These are phyloP conservation scores for Leptogaster cylindrica DNA, from an alignment of 2,888 invertebrate genomes.

Conservation along the genomic window DNA sequence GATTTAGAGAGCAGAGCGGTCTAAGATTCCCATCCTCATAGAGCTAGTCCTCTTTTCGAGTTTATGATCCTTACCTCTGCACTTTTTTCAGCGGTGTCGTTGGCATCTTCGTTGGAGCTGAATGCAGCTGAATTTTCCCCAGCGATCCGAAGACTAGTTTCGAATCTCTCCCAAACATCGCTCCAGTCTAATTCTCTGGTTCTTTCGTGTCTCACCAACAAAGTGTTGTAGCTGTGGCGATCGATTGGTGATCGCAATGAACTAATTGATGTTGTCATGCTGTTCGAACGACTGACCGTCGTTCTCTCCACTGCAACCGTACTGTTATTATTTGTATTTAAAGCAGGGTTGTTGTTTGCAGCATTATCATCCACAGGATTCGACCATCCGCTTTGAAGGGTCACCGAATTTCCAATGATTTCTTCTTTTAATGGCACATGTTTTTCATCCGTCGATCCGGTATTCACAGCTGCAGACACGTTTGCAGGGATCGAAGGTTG, in stretches of 20 bases:
- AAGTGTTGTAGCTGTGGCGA: slow-evolving; percentile 58
- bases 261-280: slow-evolving; percentile 55
- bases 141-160: slow-evolving; percentile 53
- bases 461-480: not conserved
- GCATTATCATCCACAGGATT: slow-evolving; percentile 20
- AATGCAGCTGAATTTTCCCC: slow-evolving; percentile 52
- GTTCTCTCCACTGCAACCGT: not conserved
- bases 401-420: slow-evolving; percentile 39
- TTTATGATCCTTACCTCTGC: not conserved
- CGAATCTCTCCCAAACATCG: slow-evolving; percentile 67
- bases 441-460: not conserved
- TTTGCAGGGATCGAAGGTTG: not conserved
- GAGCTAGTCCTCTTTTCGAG: too few relatives aligned
- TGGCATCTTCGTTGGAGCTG: slow-evolving; percentile 62
- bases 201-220: slow-evolving; percentile 57
- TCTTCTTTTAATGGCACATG: not conserved
- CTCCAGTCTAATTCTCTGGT: slow-evolving; percentile 59
- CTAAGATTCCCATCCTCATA: too few relatives aligned
- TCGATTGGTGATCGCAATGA: slow-evolving; percentile 56
- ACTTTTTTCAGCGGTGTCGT: not conserved
- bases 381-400: slow-evolving; percentile 19
- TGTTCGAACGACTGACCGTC: slow-evolving; percentile 56
- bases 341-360: slow-evolving; percentile 18
- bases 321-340: not conserved
- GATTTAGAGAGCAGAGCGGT: not conserved